Evolutionary conservation across 2,888 invertebrate genomes (phyloP), one percentile per base, ranked within the genome.

Genomic region (Nomada ferruginata): DNA sequence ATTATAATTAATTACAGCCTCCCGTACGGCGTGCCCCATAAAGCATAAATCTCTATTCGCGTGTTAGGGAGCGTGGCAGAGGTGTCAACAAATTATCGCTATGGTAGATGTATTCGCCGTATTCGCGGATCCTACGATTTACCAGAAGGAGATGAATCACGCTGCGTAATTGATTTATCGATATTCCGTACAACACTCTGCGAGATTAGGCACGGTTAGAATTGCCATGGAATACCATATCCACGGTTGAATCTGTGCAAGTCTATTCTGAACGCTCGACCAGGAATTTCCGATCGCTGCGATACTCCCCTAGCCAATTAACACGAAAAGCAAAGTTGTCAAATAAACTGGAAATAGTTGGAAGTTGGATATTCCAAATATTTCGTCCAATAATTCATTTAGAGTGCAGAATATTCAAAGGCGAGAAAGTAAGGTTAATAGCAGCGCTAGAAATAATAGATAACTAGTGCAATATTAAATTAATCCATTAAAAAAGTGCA

Each of bases 41-140:
- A 59, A 47, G 52, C 65, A 77, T 77, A 77, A 77, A 77, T 77
- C 76, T 72, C 73, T 26, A 52, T 77, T 65, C 76, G n/a, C 76
- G 65, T 44, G 64, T 29, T 52, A 15, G 20, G 18, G 20, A 26
- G 20, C 26, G 73, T n/a, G 65, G 73, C 42, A 73, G 74, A 65
- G 60, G 79, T 66, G 65, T 65, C 79, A 79, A 79, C 79, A 79
- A 79, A 79, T 79, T 78, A 79, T 71, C 79, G 53, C 71, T 36
- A 36, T 36, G 53, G 18, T 53, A 36, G 36, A 7, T 36, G 9
- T 7, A 23, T 1, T 7, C 36, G 5, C 13, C 7, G 7, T 42
- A 47, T 18, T 50, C 57, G 53, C 57, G 23, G 52, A 73, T 61
- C 11, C 55, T 53, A 50, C 69, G 74, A 81, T 81, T 81, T 64